Evolutionary conservation across 1,140 invertebrate genomes (phyloP), one percentile per base, ranked within the genome.

Genomic region (Oryctes rhinoceros): DNA sequence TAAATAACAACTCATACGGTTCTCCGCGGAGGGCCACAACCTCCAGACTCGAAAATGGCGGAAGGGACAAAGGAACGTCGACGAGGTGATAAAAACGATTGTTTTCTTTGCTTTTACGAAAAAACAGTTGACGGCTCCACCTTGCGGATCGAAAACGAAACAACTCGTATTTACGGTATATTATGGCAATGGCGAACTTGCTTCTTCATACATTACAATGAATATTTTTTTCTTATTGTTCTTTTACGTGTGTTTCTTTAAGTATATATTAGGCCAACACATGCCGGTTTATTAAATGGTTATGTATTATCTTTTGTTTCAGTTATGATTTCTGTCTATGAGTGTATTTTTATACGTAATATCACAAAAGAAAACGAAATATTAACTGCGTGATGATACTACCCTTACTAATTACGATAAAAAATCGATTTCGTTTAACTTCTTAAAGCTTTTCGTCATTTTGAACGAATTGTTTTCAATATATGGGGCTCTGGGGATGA

Each of bases 401-500:
- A 81, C 79, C 79, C 81, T 84, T 84, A 82, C 83, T 44, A 84
- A 80, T 85, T 86, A 86, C 83, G 84, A 85, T 86, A 86, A 85
- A 86, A 86, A 86, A 85, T 86, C 85, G 83, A 7, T 84, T 86
- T 83, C 78, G 82, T 83, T 79, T 44, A 7, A 44, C 9, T 75
- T 81, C 84, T 83, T 83, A 85, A 82, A 79, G 24, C 81, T 84
- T 59, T 24, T 24, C 65, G 65, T 13, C 20, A 71, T 35, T 59
- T 37, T 13, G 24, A 71, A 71, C 18, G 65, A 35, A 71, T 67
- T 67, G 6, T 24, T 24, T 24, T 24, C 7, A 24, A 44, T 10
- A 10, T 67, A 67, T 30, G 30, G 18, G 20, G 20, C 0, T 30
- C 24, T 20, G 9, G 11, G n/a, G 10, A 71, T 37, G 65, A 35